Evolutionary conservation across 2,113 vertebrate genomes (phyloP).

Genomic region (Rhombomys opimus): DNA sequence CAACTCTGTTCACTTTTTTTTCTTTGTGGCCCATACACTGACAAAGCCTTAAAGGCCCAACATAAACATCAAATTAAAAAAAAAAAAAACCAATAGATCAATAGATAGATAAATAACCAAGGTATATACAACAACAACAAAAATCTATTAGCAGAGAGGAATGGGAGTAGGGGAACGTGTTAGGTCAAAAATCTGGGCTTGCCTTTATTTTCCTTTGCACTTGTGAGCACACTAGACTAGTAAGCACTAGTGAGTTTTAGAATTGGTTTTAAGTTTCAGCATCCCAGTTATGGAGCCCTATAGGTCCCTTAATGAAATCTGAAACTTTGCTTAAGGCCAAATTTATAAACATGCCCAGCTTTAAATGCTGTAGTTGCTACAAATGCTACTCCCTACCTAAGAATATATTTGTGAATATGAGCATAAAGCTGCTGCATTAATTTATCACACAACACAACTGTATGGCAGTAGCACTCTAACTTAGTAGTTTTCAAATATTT

Average conservation of each 20-base stretch:
- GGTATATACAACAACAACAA: constrained; percentile 71
- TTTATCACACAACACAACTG: constrained; percentile 49
- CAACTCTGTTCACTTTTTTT: constrained; percentile 66
- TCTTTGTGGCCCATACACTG: constrained; percentile 63
- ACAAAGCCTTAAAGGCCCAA: constrained; percentile 79
- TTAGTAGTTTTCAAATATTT: constrained; percentile 65
- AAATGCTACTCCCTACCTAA: constrained; percentile 56
- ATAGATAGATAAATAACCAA: constrained; percentile 70
- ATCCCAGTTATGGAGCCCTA: constrained; percentile 15
- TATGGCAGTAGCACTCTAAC: constrained; percentile 66
- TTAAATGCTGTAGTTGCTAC: constrained; percentile 19
- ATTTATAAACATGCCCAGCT: constrained; percentile 58
- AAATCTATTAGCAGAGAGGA: constrained; percentile 67
- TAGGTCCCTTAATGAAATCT: constrained; percentile 47
- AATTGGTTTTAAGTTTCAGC: constrained; percentile 10
- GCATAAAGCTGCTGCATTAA: constrained; percentile 25
- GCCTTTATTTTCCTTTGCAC: constrained; percentile 60
- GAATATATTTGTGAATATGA: constrained; percentile 26
- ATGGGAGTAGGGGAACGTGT: constrained; percentile 7
- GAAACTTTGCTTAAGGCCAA: constrained; percentile 47
- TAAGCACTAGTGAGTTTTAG: constrained; percentile 58
- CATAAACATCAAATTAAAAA: constrained; percentile 60
- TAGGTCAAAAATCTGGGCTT: constrained; percentile 54
- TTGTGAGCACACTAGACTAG: constrained; percentile 39
- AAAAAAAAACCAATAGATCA: constrained; percentile 51